Conservation (phyloP, 2,888 invertebrate species). For the Carterocephalus palaemon region DNA sequence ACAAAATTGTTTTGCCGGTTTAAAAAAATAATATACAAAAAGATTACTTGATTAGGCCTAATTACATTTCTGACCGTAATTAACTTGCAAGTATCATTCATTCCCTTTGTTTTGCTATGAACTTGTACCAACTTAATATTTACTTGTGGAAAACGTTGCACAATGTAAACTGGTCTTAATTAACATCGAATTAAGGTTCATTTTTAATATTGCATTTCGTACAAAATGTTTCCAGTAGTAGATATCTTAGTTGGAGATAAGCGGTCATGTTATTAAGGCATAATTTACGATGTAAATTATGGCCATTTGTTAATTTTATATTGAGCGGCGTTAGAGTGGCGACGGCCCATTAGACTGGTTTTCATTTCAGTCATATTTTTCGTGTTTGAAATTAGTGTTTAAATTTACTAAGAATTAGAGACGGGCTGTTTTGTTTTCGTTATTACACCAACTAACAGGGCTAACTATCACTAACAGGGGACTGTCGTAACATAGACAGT, state of each 20-base stretch:
- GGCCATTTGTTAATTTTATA: slow-evolving; percentile 73
- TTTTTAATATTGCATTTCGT: background rate
- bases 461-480: too few species aligned
- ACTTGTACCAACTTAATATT: slow-evolving; percentile 40
- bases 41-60: slow-evolving; percentile 75
- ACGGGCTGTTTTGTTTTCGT: too few species aligned
- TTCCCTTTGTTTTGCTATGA: slow-evolving; percentile 73
- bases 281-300: slow-evolving; percentile 72
- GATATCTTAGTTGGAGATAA: slow-evolving; percentile 71
- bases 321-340: slow-evolving; percentile 50
- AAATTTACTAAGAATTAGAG: too few species aligned
- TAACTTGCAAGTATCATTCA: slow-evolving; percentile 72
- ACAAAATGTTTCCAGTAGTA: slow-evolving; percentile 36
- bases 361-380: slow-evolving; percentile 22
- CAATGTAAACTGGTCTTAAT: slow-evolving; percentile 42
- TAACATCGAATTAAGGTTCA: background rate
- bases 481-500: too few species aligned
- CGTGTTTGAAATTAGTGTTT: background rate
- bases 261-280: slow-evolving; percentile 66
- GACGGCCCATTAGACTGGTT: slow-evolving; percentile 44
- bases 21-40: slow-evolving; percentile 53
- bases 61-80: slow-evolving; percentile 74
- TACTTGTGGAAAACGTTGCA: slow-evolving; percentile 15
- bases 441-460: too few species aligned
- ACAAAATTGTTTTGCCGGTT: slow-evolving; percentile 25